Percentiles rank a stretch among this genome's conserved stretches.
Evolutionary conservation across 2,888 invertebrate genomes (phyloP).

Genomic region (Apotomis betuletana): DNA sequence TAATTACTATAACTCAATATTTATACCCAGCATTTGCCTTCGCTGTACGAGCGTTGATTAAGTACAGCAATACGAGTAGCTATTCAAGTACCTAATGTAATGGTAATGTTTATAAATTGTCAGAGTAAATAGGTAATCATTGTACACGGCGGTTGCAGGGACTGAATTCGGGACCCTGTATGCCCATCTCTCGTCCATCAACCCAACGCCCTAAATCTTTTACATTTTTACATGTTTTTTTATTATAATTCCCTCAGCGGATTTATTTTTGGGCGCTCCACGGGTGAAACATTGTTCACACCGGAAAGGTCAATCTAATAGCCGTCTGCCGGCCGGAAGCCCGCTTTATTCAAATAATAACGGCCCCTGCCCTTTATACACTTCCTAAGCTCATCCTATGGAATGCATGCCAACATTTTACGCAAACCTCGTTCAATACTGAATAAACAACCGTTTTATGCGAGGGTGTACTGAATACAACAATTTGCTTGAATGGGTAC

Average conservation of each 20-base stretch:
- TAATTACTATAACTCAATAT: too few relatives aligned
- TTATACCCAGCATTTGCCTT: too few relatives aligned
- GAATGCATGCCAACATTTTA: conserved; percentile 50
- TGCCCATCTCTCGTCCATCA: too few relatives aligned
- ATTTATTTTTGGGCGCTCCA: conserved; percentile 28
- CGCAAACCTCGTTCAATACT: conserved; percentile 40
- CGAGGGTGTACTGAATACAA: conserved; percentile 33
- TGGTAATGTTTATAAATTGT: too few relatives aligned
- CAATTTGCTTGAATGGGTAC: conserved; percentile 27
- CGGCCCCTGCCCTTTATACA: conserved; percentile 47
- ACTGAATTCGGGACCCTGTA: too few relatives aligned
- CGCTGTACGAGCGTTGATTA: too few relatives aligned
- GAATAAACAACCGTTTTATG: conserved; percentile 44
- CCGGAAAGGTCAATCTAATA: conserved; percentile 51
- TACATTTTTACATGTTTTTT: conserved; percentile 20
- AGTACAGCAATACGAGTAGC: too few relatives aligned
- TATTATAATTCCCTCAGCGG: conserved; percentile 16
- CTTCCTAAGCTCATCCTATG: conserved; percentile 40
- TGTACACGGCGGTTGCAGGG: too few relatives aligned
- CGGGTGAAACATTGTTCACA: conserved; percentile 43
- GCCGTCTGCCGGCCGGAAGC: conserved; percentile 42
- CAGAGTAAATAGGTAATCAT: too few relatives aligned
- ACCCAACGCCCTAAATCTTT: background rate
- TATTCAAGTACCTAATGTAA: too few relatives aligned
- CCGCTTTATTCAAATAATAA: conserved; percentile 46